Percentiles rank a stretch among this genome's conserved stretches.
phyloP scores from a whole-genome alignment of 1,140 invertebrate genomes.

The Dufourea novaeangliae region DNA sequence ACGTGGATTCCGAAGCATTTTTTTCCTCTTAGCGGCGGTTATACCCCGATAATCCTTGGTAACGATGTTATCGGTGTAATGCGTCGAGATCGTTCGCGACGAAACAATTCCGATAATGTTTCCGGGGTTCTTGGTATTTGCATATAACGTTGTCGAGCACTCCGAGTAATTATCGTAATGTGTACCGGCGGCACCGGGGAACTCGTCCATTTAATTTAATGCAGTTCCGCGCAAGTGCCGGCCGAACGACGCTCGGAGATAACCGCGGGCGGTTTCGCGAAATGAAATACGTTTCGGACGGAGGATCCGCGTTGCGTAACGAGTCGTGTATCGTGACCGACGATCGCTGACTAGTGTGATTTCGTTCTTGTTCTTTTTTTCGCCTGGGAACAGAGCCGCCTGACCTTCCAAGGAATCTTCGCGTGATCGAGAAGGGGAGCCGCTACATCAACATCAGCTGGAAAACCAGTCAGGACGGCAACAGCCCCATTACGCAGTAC shows the following conservation, averaged over 20 bases:
- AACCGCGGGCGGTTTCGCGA: slow-evolving; percentile 22
- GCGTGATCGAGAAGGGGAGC: slow-evolving; percentile 90
- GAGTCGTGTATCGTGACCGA: neutral
- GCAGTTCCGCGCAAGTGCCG: slow-evolving; percentile 26
- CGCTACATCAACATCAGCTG: slow-evolving; percentile 90
- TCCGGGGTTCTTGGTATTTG: slow-evolving; percentile 43
- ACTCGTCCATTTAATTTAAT: slow-evolving; percentile 65
- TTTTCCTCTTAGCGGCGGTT: neutral
- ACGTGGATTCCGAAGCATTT: neutral
- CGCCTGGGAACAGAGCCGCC: slow-evolving; percentile 85
- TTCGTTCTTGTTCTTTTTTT: too few species aligned
- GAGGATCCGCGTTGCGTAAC: slow-evolving; percentile 29
- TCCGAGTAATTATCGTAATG: slow-evolving; percentile 63
- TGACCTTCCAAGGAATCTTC: slow-evolving; percentile 92
- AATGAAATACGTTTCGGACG: slow-evolving; percentile 54
- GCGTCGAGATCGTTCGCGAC: slow-evolving; percentile 28
- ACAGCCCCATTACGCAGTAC: slow-evolving; percentile 93
- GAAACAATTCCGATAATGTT: slow-evolving; percentile 50
- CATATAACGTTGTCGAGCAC: slow-evolving; percentile 27
- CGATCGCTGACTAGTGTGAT: neutral
- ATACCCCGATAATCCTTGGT: slow-evolving; percentile 5
- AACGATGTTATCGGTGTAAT: slow-evolving; percentile 41
- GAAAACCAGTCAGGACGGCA: slow-evolving; percentile 92
- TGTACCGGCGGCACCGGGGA: slow-evolving; percentile 13
- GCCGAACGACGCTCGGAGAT: slow-evolving; percentile 35